phyloP scores from a whole-genome alignment of 2,797 vertebrate species.

The Selene dorsalis region DNA sequence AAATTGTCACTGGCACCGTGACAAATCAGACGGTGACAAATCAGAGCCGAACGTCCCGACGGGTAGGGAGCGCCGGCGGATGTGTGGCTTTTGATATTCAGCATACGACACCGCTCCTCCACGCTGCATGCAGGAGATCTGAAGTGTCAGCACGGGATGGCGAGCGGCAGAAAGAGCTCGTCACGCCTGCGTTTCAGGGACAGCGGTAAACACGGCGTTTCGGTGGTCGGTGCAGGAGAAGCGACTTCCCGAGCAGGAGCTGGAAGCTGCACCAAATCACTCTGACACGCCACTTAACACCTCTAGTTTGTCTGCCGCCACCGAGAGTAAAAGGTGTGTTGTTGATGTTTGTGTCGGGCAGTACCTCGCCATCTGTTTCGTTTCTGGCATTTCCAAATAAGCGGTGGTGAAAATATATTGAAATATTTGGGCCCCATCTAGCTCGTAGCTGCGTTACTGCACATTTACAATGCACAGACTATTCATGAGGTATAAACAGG shows the following conservation, averaged over 20 bases:
- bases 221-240: constrained; percentile 23
- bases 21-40: constrained; percentile 39
- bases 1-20: constrained; percentile 28
- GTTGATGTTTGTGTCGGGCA: constrained; percentile 21
- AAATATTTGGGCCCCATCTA: background rate
- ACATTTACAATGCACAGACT: background rate
- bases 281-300: constrained; percentile 40
- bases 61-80: constrained; percentile 50
- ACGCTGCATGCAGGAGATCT: constrained; percentile 39
- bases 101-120: constrained; percentile 33
- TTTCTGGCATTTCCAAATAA: constrained; percentile 25
- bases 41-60: constrained; percentile 38
- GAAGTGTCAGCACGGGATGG: constrained; percentile 57
- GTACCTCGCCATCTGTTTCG: constrained; percentile 29
- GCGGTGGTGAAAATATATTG: constrained; percentile 2
- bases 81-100: constrained; percentile 54
- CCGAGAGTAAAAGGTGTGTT: constrained; percentile 24
- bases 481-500: background rate
- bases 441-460: background rate
- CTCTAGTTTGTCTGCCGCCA: constrained; percentile 37
- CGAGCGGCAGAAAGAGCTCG: constrained; percentile 36
- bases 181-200: constrained; percentile 35
- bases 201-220: constrained; percentile 28
- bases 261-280: constrained; percentile 26
- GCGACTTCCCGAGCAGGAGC: constrained; percentile 13